Evolutionary conservation across 2,888 invertebrate species (phyloP), one percentile per base, ranked within the genome.

Genomic region (Acanthopleura granulata): DNA sequence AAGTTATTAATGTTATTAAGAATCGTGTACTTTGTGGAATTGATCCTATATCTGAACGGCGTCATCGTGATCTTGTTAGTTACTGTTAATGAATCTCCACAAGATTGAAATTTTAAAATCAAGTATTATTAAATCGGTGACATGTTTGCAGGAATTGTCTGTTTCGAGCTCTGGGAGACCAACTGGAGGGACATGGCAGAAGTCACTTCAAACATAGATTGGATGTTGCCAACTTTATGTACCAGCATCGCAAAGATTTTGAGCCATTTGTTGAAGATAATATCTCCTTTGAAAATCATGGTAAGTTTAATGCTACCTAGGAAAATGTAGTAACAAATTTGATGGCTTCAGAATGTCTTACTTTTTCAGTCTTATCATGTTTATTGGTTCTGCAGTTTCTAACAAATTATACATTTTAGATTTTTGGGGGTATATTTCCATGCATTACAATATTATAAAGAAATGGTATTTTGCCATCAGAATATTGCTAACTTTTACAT

Each of bases 201-300:
- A 90, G 90, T 79, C 92, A 92, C 82, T 84, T 88, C 76, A 88
- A 89, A 50, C 91, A 91, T 79, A 84, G 92, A n/a, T 83, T 89
- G 75, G 90, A 91, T 73, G 91, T 91, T 1, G 91, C 90, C 12
- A 87, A 90, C 51, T 92, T 89, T 81, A 92, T 92, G 89, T 77
- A 86, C 40, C 86, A 89, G 22, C 88, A 92, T 79, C 83, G 90
- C 61, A 81, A 83, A 15, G 91, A 92, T 83, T 92, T 92, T 85
- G 92, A 92, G 81, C 92, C 92, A 14, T 92, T 92, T 83, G 89
- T 92, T 0, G 91, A 91, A 80, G 92, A 92, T 83, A 91, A 91
- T 80, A 84, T 90, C n/a, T 87, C 91, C 14, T 92, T 91, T 86
- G 91, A 91, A 71, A 87, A 87, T 79, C 90, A 92, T 82, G 83